Conservation (phyloP, 2,888 invertebrate species). For the Tetranychus truncatus region DNA sequence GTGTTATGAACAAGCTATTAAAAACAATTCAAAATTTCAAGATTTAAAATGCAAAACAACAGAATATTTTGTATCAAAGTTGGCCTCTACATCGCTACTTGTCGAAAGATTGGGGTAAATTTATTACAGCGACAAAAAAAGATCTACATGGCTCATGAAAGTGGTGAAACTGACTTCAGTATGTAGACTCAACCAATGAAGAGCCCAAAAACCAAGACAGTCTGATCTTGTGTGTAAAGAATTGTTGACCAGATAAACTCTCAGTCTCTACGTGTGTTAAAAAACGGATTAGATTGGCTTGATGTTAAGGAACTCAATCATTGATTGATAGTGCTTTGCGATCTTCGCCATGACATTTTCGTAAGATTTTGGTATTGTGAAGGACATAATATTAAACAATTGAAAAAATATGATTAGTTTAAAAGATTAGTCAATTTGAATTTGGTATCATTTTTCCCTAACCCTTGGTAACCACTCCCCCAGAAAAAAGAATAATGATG, state of each 20-base stretch:
- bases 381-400: constrained; percentile 13
- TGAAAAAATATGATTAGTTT: not conserved
- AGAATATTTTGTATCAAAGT: too few species aligned
- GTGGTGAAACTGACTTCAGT: too few species aligned
- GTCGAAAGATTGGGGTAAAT: too few species aligned
- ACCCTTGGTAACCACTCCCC: not conserved
- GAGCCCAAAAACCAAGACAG: too few species aligned
- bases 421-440: not conserved
- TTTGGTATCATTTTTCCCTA: not conserved
- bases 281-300: not conserved
- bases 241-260: not conserved
- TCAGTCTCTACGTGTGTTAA: not conserved
- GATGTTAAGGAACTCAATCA: not conserved
- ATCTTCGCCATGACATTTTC: constrained; percentile 11
- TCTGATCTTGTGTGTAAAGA: constrained; percentile 11
- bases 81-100: too few species aligned
- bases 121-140: too few species aligned
- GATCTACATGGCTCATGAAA: too few species aligned
- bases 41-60: too few species aligned
- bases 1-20: too few species aligned
- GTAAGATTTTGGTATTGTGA: constrained; percentile 4
- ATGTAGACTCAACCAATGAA: too few species aligned
- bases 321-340: not conserved
- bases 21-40: too few species aligned
- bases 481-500: too few species aligned